phyloP scores from a whole-genome alignment of 2,113 vertebrate species.

The Paraplagusia blochii region DNA sequence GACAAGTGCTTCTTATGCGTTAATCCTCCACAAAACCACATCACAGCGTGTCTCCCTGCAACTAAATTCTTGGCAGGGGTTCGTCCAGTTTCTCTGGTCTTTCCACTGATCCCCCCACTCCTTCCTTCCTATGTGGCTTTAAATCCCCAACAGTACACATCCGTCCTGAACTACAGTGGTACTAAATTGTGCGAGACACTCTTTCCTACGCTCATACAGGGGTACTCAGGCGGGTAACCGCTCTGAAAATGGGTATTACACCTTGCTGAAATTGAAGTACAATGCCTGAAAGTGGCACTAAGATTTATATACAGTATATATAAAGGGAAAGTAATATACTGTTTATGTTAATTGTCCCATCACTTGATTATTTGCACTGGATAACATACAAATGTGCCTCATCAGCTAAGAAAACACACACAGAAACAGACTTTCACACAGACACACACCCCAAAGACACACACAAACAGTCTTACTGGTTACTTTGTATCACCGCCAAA shows the following conservation, averaged over 20 bases:
- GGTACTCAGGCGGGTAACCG: conserved; percentile 5
- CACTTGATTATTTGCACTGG: conserved; percentile 12
- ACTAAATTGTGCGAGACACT: conserved; percentile 17
- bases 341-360: conserved; percentile 1
- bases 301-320: neutral
- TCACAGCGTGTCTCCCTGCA: conserved; percentile 19
- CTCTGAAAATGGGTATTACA: neutral
- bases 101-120: conserved; percentile 34
- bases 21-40: conserved; percentile 51
- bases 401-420: conserved; percentile 16
- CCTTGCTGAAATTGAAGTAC: neutral
- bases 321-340: neutral
- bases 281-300: neutral
- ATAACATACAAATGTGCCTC: conserved; percentile 32
- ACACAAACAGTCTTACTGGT: conserved; percentile 17
- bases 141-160: conserved; percentile 69
- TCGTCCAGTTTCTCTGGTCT: conserved; percentile 56
- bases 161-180: conserved; percentile 50
- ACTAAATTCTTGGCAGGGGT: conserved; percentile 56
- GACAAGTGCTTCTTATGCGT: conserved; percentile 10
- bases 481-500: conserved; percentile 48
- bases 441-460: conserved; percentile 1
- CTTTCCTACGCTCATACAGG: conserved; percentile 28
- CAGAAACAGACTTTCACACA: neutral
- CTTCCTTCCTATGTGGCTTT: conserved; percentile 69